Percentiles rank a stretch among this genome's conserved stretches.
These are phyloP conservation scores for Dromius quadrimaculatus DNA, from an alignment of 2,888 invertebrate species.

Conservation along the genomic window DNA sequence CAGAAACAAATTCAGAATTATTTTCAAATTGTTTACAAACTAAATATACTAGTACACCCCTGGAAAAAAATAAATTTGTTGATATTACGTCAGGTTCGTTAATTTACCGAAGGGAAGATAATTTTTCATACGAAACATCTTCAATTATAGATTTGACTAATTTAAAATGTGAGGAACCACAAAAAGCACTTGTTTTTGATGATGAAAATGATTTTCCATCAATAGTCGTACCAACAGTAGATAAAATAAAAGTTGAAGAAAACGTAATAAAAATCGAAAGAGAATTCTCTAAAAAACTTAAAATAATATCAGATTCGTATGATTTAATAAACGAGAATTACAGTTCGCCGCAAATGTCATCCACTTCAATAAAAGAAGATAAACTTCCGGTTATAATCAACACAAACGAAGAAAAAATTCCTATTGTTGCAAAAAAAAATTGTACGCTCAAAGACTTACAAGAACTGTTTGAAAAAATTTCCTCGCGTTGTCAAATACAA, in stretches of 20 bases:
- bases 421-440: constrained; percentile 19
- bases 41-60: constrained; percentile 34
- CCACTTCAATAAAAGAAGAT: too few species aligned
- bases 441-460: constrained; percentile 23
- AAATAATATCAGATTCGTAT: constrained; percentile 17
- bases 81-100: constrained; percentile 38
- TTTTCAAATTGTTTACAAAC: constrained; percentile 6
- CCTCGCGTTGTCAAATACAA: constrained; percentile 20
- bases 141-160: constrained; percentile 24
- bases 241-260: neutral
- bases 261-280: neutral
- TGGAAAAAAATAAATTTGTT: neutral
- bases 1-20: constrained; percentile 29
- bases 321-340: neutral
- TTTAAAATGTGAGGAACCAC: neutral
- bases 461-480: constrained; percentile 9
- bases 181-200: neutral
- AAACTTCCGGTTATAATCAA: neutral
- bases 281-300: constrained; percentile 12
- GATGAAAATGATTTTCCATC: neutral
- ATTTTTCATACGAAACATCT: constrained; percentile 7
- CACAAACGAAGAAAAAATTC: neutral
- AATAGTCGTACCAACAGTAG: too few species aligned
- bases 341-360: neutral
- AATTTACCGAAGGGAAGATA: constrained; percentile 4